These are phyloP conservation scores for Drosophila pseudotakahashii DNA, from an alignment of 2,888 invertebrate genomes.

Conservation along the genomic window DNA sequence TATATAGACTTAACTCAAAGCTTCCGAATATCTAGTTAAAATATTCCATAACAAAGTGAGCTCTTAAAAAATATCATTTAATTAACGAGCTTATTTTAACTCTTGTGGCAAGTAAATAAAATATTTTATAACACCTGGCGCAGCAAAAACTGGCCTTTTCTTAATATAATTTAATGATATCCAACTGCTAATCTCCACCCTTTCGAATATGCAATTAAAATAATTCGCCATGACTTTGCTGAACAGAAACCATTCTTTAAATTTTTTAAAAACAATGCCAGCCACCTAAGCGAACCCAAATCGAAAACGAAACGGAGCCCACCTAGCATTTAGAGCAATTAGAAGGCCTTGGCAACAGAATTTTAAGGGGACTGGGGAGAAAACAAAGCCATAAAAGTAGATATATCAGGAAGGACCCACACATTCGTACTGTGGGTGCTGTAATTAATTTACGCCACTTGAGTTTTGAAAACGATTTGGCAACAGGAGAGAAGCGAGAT, in stretches of 20 bases:
- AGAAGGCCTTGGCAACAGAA: slow-evolving; percentile 52
- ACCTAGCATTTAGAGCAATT: slow-evolving; percentile 67
- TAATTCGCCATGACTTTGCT: slow-evolving; percentile 70
- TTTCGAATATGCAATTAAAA: slow-evolving; percentile 66
- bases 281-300: slow-evolving; percentile 12
- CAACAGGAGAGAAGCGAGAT: slow-evolving; percentile 39
- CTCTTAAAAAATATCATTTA: not conserved
- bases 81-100: not conserved
- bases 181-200: not conserved
- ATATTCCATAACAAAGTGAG: too few relatives aligned
- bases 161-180: slow-evolving; percentile 14
- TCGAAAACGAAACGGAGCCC: slow-evolving; percentile 30
- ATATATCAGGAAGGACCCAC: slow-evolving; percentile 58
- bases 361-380: slow-evolving; percentile 7
- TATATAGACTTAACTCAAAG: too few relatives aligned
- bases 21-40: too few relatives aligned
- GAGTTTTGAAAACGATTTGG: slow-evolving; percentile 64
- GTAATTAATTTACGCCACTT: slow-evolving; percentile 80
- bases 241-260: slow-evolving; percentile 53
- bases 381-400: slow-evolving; percentile 56
- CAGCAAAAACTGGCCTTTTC: not conserved
- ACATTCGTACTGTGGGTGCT: slow-evolving; percentile 41
- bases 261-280: slow-evolving; percentile 5
- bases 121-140: too few relatives aligned
- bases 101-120: too few relatives aligned